Evolutionary conservation across 2,888 invertebrate species (phyloP), one percentile per base, ranked within the genome.

Genomic region (Zygaena filipendulae): DNA sequence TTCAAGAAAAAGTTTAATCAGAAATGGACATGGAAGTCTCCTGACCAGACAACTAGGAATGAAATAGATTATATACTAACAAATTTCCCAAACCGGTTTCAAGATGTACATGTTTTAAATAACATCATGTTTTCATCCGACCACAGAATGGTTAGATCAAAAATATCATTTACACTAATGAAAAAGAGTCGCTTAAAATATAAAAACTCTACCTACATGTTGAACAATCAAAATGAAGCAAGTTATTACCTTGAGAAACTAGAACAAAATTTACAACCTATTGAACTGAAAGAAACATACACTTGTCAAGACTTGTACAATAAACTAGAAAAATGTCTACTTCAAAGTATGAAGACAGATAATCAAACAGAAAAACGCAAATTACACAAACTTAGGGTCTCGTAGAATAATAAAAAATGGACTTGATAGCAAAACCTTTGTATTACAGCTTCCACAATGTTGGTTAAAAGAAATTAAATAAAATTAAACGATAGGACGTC

Each of bases 51-150:
- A 18, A 25, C 25, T 5, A 25, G 8, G 11, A 20, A 21, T 10
- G 14, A 27, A 21, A 27, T 27, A 4, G 21, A 21, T 13, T 21
- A 27, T n/a, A 27, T 21, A 18, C 12, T 13, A 11, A 29, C 23
- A 19, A 29, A 11, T 5, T 23, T 2, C 4, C 23, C 11, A 5
- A 23, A 23, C 4, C n/a, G 5, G 6, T 23, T 23, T 11, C n/a
- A 5, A 12, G 9, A 23, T 23, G 7, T 11, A 12, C 8, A 23
- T n/a, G 10, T 23, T 5, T 5, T 23, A 6, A 23, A 23, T 12
- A 2, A 5, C 5, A 11, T 6, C 23, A 13, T 13, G 3, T 23
- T 23, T n/a, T 11, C 23, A 12, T 23, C 23, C 4, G 3, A 23
- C 13, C 23, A 23, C 23, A 23, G 5, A 13, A 21, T 8, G 21